phyloP scores from a whole-genome alignment of 2,113 vertebrate genomes.

The Pangasianodon hypophthalmus region DNA sequence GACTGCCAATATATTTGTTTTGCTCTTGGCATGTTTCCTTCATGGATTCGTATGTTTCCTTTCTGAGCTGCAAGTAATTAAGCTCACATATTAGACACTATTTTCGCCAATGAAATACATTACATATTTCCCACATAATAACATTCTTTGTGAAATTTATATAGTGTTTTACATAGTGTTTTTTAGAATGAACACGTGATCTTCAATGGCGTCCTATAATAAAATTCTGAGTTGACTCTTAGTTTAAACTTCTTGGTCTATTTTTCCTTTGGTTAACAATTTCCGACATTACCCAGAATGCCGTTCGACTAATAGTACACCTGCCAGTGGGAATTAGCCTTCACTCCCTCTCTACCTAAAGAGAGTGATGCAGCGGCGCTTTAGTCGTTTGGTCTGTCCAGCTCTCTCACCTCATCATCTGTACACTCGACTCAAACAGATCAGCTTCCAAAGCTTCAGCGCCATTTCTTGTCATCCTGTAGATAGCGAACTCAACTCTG shows the following conservation, averaged over 20 bases:
- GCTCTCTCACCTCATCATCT: not conserved
- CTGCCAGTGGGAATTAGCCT: not conserved
- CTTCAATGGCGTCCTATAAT: not conserved
- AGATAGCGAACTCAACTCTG: not conserved
- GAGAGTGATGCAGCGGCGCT: not conserved
- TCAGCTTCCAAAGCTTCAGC: not conserved
- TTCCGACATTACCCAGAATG: not conserved
- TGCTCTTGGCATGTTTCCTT: slow-evolving; percentile 40
- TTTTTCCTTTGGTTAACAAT: not conserved
- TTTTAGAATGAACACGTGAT: not conserved
- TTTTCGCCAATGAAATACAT: not conserved
- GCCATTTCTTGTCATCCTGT: not conserved
- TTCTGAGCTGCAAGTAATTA: slow-evolving; percentile 27
- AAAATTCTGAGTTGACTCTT: not conserved
- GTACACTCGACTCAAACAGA: not conserved
- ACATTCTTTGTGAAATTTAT: not conserved
- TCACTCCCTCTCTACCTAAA: not conserved
- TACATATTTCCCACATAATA: not conserved
- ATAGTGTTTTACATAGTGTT: not conserved
- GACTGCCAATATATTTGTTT: slow-evolving; percentile 43
- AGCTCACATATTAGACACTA: not conserved
- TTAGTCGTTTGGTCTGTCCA: not conserved
- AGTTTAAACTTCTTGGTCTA: not conserved
- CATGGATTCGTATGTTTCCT: slow-evolving; percentile 22
- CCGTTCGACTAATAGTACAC: not conserved